A percentile compares a stretch with the other conserved stretches of the same genome.
Evolutionary conservation across 2,113 vertebrate genomes (phyloP).

Genomic region (Oryzias melastigma): DNA sequence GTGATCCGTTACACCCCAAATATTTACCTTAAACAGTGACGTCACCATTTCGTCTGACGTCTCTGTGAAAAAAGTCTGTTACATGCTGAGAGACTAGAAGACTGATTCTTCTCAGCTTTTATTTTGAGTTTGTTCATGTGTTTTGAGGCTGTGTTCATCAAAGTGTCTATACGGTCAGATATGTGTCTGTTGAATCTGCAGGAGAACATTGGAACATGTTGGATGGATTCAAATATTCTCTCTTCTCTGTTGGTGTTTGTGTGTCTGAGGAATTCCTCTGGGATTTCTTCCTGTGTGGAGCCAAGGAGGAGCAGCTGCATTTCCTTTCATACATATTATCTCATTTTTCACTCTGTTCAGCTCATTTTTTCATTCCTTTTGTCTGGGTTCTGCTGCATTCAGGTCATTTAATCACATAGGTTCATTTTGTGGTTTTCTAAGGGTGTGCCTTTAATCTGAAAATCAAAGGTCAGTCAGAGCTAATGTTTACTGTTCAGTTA

Average conservation of each 20-base stretch:
- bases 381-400: background rate
- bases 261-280: slow-evolving; percentile 55
- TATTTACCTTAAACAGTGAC: too few species aligned
- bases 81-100: too few species aligned
- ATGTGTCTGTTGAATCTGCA: too few species aligned
- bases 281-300: slow-evolving; percentile 56
- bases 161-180: background rate
- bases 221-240: slow-evolving; percentile 34
- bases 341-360: too few species aligned
- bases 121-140: background rate
- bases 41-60: too few species aligned
- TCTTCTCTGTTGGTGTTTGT: slow-evolving; percentile 2
- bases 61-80: too few species aligned
- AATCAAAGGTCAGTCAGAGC: too few species aligned
- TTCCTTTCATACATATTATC: background rate
- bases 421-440: too few species aligned
- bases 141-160: background rate
- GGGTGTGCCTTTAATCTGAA: too few species aligned
- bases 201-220: slow-evolving; percentile 34
- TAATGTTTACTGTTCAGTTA: too few species aligned
- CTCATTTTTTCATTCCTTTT: background rate
- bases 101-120: background rate
- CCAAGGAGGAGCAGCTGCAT: slow-evolving; percentile 32
- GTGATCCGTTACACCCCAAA: too few species aligned
- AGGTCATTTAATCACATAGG: background rate